Percentiles rank a stretch among this genome's conserved stretches.
Evolutionary conservation across 2,888 invertebrate species (phyloP).

Genomic region (Agonum fuliginosum): DNA sequence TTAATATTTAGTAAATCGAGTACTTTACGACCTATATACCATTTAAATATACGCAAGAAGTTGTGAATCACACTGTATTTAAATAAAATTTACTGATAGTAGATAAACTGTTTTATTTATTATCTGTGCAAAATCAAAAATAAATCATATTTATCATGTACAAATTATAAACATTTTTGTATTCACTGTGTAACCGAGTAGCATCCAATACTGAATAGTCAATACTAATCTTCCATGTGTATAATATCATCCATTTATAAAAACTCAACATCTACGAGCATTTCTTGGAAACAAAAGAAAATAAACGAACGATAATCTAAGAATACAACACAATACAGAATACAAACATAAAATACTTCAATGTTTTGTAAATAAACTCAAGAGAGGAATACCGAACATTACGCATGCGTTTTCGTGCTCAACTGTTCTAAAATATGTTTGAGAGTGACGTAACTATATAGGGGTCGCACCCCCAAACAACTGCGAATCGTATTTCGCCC

Average conservation of each 20-base stretch:
- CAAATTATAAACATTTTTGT: not conserved
- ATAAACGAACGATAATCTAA: not conserved
- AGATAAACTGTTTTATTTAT: no score
- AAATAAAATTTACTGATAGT: no score
- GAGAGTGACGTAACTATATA: conserved; percentile 25
- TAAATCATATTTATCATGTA: no score
- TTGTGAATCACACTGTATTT: no score
- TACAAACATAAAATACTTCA: not conserved
- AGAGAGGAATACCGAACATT: not conserved
- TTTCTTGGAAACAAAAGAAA: not conserved
- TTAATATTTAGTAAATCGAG: no score
- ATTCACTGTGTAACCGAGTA: not conserved
- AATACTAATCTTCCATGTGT: not conserved
- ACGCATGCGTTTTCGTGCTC: not conserved
- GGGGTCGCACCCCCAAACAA: conserved; percentile 22
- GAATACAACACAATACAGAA: conserved; percentile 7
- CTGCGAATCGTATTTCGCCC: conserved; percentile 28
- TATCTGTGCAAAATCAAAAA: no score
- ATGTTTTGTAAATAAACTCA: conserved; percentile 12
- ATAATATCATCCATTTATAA: not conserved
- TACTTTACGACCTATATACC: no score
- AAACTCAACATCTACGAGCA: not conserved
- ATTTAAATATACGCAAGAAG: no score
- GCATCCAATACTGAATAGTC: not conserved
- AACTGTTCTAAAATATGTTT: conserved; percentile 21